phyloP scores from a whole-genome alignment of 2,888 invertebrate genomes.

The Pantelozetes paolii region DNA sequence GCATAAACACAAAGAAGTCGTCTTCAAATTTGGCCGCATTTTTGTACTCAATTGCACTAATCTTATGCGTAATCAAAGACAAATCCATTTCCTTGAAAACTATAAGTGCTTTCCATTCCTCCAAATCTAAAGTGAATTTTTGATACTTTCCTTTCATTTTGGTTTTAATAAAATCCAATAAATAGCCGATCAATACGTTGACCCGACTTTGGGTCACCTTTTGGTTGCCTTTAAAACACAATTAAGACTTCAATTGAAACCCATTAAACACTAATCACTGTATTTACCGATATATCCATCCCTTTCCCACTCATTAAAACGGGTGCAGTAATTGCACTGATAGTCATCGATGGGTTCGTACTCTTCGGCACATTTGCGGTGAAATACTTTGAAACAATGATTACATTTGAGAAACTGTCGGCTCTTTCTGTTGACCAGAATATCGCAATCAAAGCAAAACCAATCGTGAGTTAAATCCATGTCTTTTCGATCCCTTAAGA shows the following conservation, averaged over 20 bases:
- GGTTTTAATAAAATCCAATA: neutral
- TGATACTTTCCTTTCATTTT: no score
- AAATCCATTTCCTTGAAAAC: constrained; percentile 28
- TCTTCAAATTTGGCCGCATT: neutral
- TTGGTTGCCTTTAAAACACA: no score
- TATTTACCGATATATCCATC: neutral
- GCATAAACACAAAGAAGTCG: constrained; percentile 22
- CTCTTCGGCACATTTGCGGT: constrained; percentile 8
- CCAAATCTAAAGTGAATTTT: neutral
- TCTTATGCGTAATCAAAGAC: neutral
- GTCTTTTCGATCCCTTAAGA: neutral
- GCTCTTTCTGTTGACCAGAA: neutral
- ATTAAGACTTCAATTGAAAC: no score
- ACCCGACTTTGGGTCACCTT: neutral
- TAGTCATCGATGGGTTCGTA: neutral
- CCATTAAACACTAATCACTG: no score
- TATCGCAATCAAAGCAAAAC: constrained; percentile 30
- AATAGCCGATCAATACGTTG: neutral
- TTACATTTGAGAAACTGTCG: neutral
- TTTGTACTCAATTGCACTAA: neutral
- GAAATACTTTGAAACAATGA: neutral
- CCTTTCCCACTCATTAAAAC: neutral
- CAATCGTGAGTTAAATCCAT: constrained; percentile 8
- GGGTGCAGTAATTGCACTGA: neutral
- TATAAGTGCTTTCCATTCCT: neutral